phyloP scores from a whole-genome alignment of 2,797 vertebrate species.

The Tragelaphus eurycerus region DNA sequence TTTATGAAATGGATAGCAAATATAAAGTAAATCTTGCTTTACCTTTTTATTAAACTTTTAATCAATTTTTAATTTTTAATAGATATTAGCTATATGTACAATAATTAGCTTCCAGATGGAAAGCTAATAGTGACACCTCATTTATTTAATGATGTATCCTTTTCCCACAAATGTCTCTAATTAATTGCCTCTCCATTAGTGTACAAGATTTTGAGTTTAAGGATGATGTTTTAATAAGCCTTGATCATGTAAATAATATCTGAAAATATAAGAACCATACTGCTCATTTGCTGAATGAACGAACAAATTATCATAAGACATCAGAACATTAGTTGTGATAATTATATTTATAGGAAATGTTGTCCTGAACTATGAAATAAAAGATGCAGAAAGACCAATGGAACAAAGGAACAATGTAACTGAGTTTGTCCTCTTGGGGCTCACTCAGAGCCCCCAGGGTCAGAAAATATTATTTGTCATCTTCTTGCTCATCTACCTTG shows the following conservation, averaged over 20 bases:
- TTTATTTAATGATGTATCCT: background rate
- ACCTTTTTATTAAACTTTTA: background rate
- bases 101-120: background rate
- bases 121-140: background rate
- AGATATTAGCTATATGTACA: background rate
- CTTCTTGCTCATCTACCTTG: background rate
- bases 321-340: background rate
- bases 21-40: background rate
- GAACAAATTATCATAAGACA: background rate
- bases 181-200: background rate
- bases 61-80: background rate
- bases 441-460: background rate
- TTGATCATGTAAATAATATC: background rate
- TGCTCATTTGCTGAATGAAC: background rate
- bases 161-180: background rate
- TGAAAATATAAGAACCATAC: background rate
- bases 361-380: background rate
- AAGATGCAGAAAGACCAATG: background rate
- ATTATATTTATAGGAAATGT: background rate
- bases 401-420: background rate
- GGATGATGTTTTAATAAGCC: background rate
- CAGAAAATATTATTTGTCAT: background rate
- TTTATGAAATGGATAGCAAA: background rate
- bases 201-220: background rate
- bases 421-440: background rate